Evolutionary conservation across 2,888 invertebrate genomes (phyloP), one percentile per base, ranked within the genome.

Genomic region (Drosophila ezoana): DNA sequence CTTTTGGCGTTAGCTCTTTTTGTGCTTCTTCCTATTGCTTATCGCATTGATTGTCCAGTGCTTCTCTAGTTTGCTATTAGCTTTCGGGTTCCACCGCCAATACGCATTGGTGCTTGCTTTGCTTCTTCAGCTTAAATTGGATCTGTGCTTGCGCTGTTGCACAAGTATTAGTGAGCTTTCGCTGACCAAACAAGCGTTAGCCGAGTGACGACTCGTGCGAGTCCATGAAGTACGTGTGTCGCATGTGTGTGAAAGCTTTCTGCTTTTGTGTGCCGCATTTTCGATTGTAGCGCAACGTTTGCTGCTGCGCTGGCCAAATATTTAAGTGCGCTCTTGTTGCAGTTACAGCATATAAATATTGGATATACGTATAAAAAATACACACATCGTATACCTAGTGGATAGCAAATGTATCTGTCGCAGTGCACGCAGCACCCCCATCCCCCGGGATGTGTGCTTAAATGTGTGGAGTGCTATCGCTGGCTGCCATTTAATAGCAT

Each of bases 401-500:
- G 54, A 72, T 63, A 59, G 49, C 56, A 71, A 61, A 61, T 76
- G 58, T 64, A 72, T 79, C 82, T 81, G 65, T 60, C 49, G 32
- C 49, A 37, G 40, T 14, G 33, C 33, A 40, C n/a, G 18, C 64
- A 6, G 28, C 18, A 13, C 20, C 8, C 3, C 11, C 9, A 8
- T 0, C 8, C 28, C 18, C 2, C 4, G 35, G 9, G 18, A 10
- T 1, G 13, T n/a, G 37, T 33, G 8, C n/a, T 37, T 38, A 35
- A 37, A 51, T 54, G 35, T 58, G 51, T 20, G 40, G 18, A 53
- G 38, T 37, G 54, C 64, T 51, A 44, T 53, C 81, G 84, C 63
- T 69, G 84, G 76, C 67, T 87, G 87, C 73, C 85, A 89, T 89
- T 87, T 84, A 84, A 84, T 87, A 81, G 84, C 85, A 85, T 89